Evolutionary conservation across 2,797 vertebrate genomes (phyloP).

Genomic region (Paedocypris micromegethes): DNA sequence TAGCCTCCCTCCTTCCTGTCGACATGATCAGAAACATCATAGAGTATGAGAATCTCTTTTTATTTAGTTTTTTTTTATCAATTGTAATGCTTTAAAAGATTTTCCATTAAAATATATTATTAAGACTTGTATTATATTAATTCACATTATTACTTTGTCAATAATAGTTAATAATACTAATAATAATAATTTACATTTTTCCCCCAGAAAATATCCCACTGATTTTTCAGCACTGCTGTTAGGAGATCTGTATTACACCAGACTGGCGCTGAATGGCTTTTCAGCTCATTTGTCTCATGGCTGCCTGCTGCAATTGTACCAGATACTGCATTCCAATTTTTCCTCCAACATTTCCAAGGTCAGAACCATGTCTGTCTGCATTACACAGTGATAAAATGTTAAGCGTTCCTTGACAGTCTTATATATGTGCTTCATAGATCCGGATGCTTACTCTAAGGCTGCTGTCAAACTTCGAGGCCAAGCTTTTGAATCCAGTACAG

Average conservation of each 20-base stretch:
- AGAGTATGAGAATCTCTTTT: slow-evolving; percentile 65
- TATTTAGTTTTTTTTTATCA: neutral
- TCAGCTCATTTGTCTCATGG: slow-evolving; percentile 75
- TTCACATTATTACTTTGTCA: too few species aligned
- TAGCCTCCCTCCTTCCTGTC: slow-evolving; percentile 74
- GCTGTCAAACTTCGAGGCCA: slow-evolving; percentile 82
- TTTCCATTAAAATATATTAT: too few species aligned
- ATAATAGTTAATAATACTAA: too few species aligned
- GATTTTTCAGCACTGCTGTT: slow-evolving; percentile 81
- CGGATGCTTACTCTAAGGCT: slow-evolving; percentile 87
- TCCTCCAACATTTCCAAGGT: slow-evolving; percentile 88
- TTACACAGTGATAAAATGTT: neutral
- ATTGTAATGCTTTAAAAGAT: too few species aligned
- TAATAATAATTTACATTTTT: neutral
- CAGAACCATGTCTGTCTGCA: neutral
- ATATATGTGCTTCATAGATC: slow-evolving; percentile 64
- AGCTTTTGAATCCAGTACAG: slow-evolving; percentile 67
- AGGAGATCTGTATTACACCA: slow-evolving; percentile 88
- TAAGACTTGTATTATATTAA: too few species aligned
- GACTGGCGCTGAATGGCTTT: slow-evolving; percentile 79
- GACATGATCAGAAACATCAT: slow-evolving; percentile 77
- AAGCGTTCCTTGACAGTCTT: neutral
- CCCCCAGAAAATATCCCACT: slow-evolving; percentile 73
- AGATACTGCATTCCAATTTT: slow-evolving; percentile 79
- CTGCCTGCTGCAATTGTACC: slow-evolving; percentile 75